Base-by-base conservation (phyloP, 2,888 invertebrate genomes). In the Andricus quercusramuli region DNA sequence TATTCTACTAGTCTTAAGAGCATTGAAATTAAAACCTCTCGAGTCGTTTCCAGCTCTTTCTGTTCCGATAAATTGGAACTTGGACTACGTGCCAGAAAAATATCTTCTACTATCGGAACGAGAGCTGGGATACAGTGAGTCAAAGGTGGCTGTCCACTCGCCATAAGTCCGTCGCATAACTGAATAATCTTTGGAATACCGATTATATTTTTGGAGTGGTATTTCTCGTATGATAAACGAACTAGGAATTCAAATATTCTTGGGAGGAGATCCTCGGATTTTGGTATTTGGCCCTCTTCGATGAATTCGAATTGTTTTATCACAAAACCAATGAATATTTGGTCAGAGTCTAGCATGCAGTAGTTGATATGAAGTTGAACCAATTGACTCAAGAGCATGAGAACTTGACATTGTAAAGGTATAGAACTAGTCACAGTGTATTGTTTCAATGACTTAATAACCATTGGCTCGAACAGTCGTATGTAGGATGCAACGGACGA, bases 281-380 rank as follows among this genome's bases (percentile, higher is more conserved):
- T 97, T 96, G 95, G 95, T 88, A 98, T 96, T 92, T 98, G 97
- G 59, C 98, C 98, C 90, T 97, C 97, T 93, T 99, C 99, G 77
- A 99, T 96, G 89, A 96, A 95, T 86, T 98, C 98, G 90, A 99
- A 96, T 92, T 98, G 99, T 88, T 96, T 98, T 90, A 98, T 94
- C 5, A 99, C 96, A 91, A 97, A 98, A 15, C 96, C 97, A 81
- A 98, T 97, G 93, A 99, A 99, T 80, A 98, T 96, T 93, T 97
- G 97, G 87, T 99, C 98, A 0, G 98, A 97, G 93, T 99, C 99
- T 81, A 99, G 93, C 87, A 98, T 95, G 90, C 98, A 98, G 93
- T 99, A 99, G 93, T 99, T 99, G 0, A 99, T 98, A 86, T 97
- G 94, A 4, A 98, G 94, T 78, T 98, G 97, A 56, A 99, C 95